Base-by-base conservation (phyloP, 1,140 invertebrate genomes). In the Eulimnadia texana region DNA sequence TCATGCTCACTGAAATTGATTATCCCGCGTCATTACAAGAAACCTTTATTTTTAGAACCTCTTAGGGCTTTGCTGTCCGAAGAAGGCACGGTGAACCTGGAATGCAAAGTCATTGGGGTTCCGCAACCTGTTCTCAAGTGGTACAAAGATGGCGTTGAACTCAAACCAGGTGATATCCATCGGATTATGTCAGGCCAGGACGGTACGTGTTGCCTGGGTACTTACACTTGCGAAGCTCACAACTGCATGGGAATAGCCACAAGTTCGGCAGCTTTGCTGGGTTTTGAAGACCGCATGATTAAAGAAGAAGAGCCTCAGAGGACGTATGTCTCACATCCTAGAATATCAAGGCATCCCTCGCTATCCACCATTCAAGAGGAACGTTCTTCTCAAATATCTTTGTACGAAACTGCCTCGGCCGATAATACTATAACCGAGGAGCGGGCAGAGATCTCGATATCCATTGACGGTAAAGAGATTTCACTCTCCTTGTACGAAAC, bases 231-330 rank as follows among this genome's bases (percentile, higher is more conserved):
- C 72, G 89, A 94, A 75, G 91, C 91, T 0, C 80, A 80, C 63
- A 94, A 94, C 71, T 93, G 90, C 68, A 94, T 92, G 87, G 92
- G 91, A 3, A 83, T 84, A 19, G 86, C 90, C 0, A 84, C 85
- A 23, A 91, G 88, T 71, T 90, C 88, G 1, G 90, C 90, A 0
- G 89, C 88, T 1, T 74, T 93, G 11, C 75, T 91, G 25, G 89
- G 89, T 16, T 90, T 92, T 68, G 89, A 92, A 78, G 86, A 88
- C 23, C 56, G 50, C 6, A 24, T 23, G 29, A 22, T 19, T 28
- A 51, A 28, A 23, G 56, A 63, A 22, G 57, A 59, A 20, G 60
- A 54, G 16, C 60, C 51, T 19, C 55, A 33, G 10, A 33, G 10
- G n/a, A 29, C 22, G 24, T 1, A 29, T 2, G 23, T 51, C 10